Percentiles rank a stretch among this genome's conserved stretches.
These are phyloP conservation scores for Copsychus sechellarum DNA, from an alignment of 2,113 vertebrate genomes.

Conservation along the genomic window DNA sequence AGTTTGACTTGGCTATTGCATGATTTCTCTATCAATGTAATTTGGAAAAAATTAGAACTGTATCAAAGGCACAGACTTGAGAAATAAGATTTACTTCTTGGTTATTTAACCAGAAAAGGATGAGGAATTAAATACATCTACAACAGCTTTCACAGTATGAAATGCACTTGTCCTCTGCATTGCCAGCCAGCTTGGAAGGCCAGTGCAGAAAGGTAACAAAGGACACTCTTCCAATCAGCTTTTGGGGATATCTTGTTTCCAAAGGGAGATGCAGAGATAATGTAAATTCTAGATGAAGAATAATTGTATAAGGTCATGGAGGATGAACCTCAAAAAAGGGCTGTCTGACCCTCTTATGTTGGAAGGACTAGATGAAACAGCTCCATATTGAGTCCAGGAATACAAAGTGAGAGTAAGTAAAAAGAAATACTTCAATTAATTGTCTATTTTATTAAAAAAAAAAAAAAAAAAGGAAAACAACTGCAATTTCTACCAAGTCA, in stretches of 20 bases:
- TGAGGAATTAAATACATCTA: not conserved
- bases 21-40: not conserved
- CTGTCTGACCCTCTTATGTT: not conserved
- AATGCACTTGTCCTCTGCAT: not conserved
- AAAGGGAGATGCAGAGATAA: rapidly evolving
- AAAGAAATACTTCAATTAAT: not conserved
- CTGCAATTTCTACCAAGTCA: not conserved
- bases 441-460: not conserved
- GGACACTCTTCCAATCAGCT: not conserved
- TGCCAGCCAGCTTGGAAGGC: not conserved
- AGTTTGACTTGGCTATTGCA: not conserved
- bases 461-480: not conserved
- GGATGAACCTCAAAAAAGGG: not conserved
- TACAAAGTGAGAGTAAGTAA: not conserved
- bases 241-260: not conserved
- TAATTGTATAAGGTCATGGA: not conserved
- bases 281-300: not conserved
- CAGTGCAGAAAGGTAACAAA: not conserved
- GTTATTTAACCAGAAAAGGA: not conserved
- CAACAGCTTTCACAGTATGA: not conserved
- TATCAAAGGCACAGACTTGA: not conserved
- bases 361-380: not conserved
- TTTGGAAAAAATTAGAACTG: not conserved
- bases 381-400: not conserved
- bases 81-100: not conserved